A percentile compares a stretch with the other conserved stretches of the same genome.
Evolutionary conservation across 2,113 vertebrate genomes (phyloP).

Genomic region (Maccullochella peelii): DNA sequence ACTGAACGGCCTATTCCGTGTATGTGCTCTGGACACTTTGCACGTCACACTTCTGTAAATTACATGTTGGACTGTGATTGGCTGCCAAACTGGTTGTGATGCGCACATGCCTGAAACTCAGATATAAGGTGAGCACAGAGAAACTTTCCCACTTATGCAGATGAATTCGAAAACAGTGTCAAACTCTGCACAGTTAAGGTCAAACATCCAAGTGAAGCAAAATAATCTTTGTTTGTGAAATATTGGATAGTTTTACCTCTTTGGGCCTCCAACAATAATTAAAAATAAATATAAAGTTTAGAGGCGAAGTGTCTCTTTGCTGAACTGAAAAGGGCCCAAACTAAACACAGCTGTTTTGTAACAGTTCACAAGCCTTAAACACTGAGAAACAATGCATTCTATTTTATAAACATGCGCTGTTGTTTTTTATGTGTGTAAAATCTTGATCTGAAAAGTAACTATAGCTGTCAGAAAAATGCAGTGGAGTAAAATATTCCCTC

Average conservation of each 20-base stretch:
- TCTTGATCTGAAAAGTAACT: too few relatives aligned
- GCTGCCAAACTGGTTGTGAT: not conserved
- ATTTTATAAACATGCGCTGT: too few relatives aligned
- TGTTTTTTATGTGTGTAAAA: too few relatives aligned
- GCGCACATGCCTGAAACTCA: constrained; percentile 9
- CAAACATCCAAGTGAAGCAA: not conserved
- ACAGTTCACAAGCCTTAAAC: too few relatives aligned
- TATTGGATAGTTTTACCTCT: not conserved
- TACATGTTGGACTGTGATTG: not conserved
- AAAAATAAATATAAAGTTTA: too few relatives aligned
- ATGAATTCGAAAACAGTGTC: constrained; percentile 4
- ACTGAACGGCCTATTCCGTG: not conserved
- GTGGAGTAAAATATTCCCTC: too few relatives aligned
- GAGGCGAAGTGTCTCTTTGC: too few relatives aligned
- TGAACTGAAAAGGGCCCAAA: too few relatives aligned
- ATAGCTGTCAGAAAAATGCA: too few relatives aligned
- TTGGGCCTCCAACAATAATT: too few relatives aligned
- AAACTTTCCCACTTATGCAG: not conserved
- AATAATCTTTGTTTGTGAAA: not conserved
- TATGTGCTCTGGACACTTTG: not conserved
- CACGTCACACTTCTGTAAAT: not conserved
- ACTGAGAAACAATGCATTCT: too few relatives aligned
- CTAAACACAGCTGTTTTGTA: too few relatives aligned
- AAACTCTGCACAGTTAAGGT: constrained; percentile 11
- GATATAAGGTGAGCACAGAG: not conserved